These are phyloP conservation scores for Brachyhypopomus occidentalis DNA, from an alignment of 2,113 vertebrate genomes.

Conservation along the genomic window DNA sequence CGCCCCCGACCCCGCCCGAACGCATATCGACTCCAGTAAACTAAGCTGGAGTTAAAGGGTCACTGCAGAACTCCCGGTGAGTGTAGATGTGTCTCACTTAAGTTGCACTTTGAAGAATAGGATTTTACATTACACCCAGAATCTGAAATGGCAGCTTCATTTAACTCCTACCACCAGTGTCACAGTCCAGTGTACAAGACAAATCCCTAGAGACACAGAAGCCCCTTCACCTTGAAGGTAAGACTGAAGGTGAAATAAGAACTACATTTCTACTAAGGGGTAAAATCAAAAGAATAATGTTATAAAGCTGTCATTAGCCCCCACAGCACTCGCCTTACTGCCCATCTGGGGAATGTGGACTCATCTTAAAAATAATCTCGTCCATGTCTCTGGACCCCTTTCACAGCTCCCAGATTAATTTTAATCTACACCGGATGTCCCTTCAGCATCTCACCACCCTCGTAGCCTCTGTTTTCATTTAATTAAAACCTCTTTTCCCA, in stretches of 20 bases:
- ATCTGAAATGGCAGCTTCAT: slow-evolving; percentile 14
- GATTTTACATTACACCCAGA: not conserved
- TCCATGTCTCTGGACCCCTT: no score
- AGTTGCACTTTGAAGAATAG: slow-evolving; percentile 1
- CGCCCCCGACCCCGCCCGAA: no score
- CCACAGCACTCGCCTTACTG: not conserved
- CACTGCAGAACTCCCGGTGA: not conserved
- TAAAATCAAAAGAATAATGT: not conserved
- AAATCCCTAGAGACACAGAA: slow-evolving; percentile 2
- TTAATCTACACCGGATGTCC: not conserved
- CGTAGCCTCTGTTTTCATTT: not conserved
- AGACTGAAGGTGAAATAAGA: not conserved
- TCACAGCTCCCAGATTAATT: not conserved
- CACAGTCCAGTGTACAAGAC: slow-evolving; percentile 44
- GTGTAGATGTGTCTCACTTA: not conserved
- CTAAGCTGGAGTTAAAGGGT: not conserved
- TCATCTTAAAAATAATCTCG: not conserved
- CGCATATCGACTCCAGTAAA: not conserved
- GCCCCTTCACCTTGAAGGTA: not conserved
- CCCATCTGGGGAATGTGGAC: slow-evolving; percentile 14
- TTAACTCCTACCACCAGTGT: slow-evolving; percentile 1
- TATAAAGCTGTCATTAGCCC: slow-evolving; percentile 13
- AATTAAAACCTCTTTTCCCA: slow-evolving; percentile 10
- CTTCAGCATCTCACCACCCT: not conserved
- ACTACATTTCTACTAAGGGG: slow-evolving; percentile 3